Evolutionary conservation across 92 coral and sea anemone species (phyloP).

Genomic region (Paragorgia papillata): DNA sequence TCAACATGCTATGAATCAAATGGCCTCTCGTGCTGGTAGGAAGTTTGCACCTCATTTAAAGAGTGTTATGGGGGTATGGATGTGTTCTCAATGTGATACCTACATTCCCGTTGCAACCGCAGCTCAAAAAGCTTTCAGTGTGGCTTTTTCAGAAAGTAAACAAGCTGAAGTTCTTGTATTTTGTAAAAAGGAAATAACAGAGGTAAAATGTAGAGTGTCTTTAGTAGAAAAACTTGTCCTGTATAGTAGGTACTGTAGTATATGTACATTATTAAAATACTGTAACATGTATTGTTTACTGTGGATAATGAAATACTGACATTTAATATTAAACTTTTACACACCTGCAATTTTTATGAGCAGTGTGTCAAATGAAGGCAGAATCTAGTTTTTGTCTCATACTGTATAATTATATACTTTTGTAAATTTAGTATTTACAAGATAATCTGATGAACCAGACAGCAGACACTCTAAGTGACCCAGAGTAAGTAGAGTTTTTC

Average conservation of each 20-base stretch:
- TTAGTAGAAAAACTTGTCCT: no score
- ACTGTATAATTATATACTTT: no score
- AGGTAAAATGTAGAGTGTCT: slow-evolving; percentile 51
- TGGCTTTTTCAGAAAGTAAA: slow-evolving; percentile 81
- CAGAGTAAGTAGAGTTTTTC: slow-evolving; percentile 87
- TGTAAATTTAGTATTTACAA: slow-evolving; percentile 80
- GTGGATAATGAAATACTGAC: no score
- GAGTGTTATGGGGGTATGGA: slow-evolving; percentile 84
- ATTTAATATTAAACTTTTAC: no score
- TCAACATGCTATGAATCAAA: slow-evolving; percentile 90
- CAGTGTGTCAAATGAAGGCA: no score
- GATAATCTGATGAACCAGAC: slow-evolving; percentile 88
- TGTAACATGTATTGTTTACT: no score
- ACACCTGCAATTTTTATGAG: no score
- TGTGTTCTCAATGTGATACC: slow-evolving; percentile 86
- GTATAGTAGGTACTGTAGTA: no score
- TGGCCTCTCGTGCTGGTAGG: slow-evolving; percentile 82
- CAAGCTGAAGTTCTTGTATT: slow-evolving; percentile 80
- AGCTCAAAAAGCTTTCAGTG: slow-evolving; percentile 78
- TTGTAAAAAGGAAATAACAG: slow-evolving; percentile 79
- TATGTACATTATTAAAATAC: no score
- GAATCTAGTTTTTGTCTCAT: no score
- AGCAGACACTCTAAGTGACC: slow-evolving; percentile 83
- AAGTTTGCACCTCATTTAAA: slow-evolving; percentile 93
- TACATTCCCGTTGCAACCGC: slow-evolving; percentile 89